Conservation (phyloP, 2,113 vertebrate genomes). For the Falcunculus frontatus region DNA sequence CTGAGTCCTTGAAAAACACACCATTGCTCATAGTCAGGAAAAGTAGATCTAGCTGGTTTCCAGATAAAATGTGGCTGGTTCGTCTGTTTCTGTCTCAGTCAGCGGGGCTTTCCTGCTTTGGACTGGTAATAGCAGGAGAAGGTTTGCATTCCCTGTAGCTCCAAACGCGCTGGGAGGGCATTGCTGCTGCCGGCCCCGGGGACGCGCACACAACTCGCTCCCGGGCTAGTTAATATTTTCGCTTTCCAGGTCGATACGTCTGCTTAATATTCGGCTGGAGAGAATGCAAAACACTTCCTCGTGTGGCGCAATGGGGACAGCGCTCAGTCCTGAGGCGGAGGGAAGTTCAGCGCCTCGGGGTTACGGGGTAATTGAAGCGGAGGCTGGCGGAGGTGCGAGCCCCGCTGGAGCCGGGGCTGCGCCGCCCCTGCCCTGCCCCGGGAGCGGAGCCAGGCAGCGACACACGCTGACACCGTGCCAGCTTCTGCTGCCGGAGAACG, state of each 20-base stretch:
- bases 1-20: not conserved
- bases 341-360: not conserved
- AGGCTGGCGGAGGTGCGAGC: not conserved
- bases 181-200: not conserved
- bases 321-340: not conserved
- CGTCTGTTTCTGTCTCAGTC: not conserved
- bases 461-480: not conserved
- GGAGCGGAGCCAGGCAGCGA: not conserved
- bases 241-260: not conserved
- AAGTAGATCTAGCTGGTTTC: not conserved
- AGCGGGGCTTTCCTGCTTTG: not conserved
- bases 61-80: not conserved
- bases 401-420: not conserved
- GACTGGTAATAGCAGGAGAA: not conserved
- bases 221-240: not conserved
- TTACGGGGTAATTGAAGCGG: rapidly evolving
- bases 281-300: not conserved
- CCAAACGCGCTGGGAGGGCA: not conserved
- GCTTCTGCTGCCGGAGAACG: not conserved
- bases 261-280: not conserved
- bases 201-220: rapidly evolving
- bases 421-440: not conserved
- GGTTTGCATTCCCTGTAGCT: not conserved
- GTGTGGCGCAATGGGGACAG: not conserved
- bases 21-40: not conserved